These are phyloP conservation scores for Ischnus inquisitorius DNA, from an alignment of 2,888 invertebrate genomes.

Conservation along the genomic window DNA sequence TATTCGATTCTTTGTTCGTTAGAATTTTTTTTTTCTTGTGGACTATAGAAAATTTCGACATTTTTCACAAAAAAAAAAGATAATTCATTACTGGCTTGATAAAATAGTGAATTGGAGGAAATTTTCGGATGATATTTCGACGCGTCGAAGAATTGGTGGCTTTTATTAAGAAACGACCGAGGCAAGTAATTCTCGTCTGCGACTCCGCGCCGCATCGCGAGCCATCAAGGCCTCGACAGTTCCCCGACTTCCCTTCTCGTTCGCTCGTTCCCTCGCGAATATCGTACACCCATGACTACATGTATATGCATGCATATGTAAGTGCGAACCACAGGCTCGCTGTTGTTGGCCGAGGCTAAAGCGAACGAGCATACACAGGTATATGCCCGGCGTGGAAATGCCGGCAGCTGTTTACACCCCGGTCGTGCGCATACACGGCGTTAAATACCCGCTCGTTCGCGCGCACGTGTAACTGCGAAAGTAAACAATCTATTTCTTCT, in stretches of 20 bases:
- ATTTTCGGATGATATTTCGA: too few relatives aligned
- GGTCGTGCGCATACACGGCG: background rate
- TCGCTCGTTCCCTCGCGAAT: background rate
- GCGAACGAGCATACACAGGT: constrained; percentile 7
- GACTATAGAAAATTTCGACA: too few relatives aligned
- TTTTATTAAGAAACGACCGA: background rate
- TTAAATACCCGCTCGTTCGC: constrained; percentile 10
- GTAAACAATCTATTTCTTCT: constrained; percentile 25
- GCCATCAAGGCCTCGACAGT: constrained; percentile 14
- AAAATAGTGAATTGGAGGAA: too few relatives aligned
- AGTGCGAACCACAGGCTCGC: constrained; percentile 13
- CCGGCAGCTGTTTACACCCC: constrained; percentile 64
- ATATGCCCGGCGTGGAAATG: constrained; percentile 44
- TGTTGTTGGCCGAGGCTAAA: constrained; percentile 45
- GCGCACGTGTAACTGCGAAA: constrained; percentile 32
- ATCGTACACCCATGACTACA: constrained; percentile 14
- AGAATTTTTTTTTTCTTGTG: too few relatives aligned
- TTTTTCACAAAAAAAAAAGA: too few relatives aligned
- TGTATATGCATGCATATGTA: background rate
- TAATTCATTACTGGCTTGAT: too few relatives aligned
- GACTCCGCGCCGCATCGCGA: constrained; percentile 6
- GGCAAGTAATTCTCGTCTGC: background rate
- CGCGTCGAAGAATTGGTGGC: background rate
- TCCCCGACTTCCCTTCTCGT: constrained; percentile 1
- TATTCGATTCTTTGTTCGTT: too few relatives aligned